Evolutionary conservation across 2,113 vertebrate genomes (phyloP), one percentile per base, ranked within the genome.

Genomic region (Cyprinodon tularosa): DNA sequence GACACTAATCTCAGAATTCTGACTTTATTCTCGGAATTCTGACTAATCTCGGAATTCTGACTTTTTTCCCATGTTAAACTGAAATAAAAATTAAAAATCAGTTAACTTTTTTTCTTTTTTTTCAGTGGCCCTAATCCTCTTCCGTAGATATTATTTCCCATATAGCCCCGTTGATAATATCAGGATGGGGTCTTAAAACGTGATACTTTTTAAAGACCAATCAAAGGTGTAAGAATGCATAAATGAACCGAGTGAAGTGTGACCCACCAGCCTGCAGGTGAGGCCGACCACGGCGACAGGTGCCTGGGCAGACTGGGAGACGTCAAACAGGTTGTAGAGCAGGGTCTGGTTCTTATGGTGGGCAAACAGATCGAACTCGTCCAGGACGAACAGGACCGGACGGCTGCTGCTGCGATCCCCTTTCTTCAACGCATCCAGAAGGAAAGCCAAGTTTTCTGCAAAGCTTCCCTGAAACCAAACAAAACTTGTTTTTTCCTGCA

Each of bases 261-360:
- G 68, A 38, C 88, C 15, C 48, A 99, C 98, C 95, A 98, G 95
- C 72, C 98, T 95, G 78, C 98, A 99, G 3, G 97, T 99, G 72
- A 99, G 79, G 4, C 98, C 98, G 29, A 99, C 93, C 38, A 99
- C 95, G 1, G 96, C 96, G 4, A 99, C 39, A 0, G 98, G 98
- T 9, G 97, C 94, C 94, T 99, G 98, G 5, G 98, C 96, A 0
- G 97, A 97, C 91, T 99, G 98, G 53, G 98, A 97, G 53, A 97
- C 91, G 12, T 99, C 98, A 0, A 99, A 94, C 68, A 99, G 96
- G 90, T 98, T 99, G 87, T 99, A 99, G 22, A 99, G 96, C 61
- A 99, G 93, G 0, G 96, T 97, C 89, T 99, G 98, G 59, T 98
- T 99, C 94, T 97, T 98, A 87, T 99, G 98, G 88, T 98, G 96